Conservation (phyloP, 2,797 vertebrate species). For the Intellagama lesueurii region DNA sequence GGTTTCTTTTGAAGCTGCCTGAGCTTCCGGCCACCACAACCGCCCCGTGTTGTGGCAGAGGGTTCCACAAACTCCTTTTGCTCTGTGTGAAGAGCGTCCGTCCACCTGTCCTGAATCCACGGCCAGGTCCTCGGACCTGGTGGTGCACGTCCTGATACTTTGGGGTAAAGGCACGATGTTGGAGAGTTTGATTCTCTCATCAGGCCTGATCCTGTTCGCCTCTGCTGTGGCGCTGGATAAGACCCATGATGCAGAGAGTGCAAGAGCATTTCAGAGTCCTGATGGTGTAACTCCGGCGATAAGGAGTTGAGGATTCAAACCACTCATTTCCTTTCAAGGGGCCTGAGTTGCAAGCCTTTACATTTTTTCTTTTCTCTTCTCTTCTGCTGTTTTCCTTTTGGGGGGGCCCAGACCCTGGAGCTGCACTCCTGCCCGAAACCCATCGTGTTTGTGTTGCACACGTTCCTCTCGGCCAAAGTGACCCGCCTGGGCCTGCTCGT, state of each 20-base stretch:
- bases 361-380: rapidly evolving
- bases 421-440: conserved; percentile 96
- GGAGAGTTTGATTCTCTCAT: too few relatives aligned
- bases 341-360: not conserved
- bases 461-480: conserved; percentile 97
- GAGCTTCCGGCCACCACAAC: too few relatives aligned
- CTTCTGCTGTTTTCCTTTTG: conserved; percentile 20
- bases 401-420: conserved; percentile 86
- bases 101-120: not conserved
- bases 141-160: too few relatives aligned
- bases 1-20: too few relatives aligned
- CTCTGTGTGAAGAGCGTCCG: not conserved
- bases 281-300: too few relatives aligned
- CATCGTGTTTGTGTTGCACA: conserved; percentile 93
- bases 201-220: too few relatives aligned
- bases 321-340: rapidly evolving
- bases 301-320: too few relatives aligned
- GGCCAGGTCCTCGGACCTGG: too few relatives aligned
- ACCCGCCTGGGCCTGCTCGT: conserved; percentile 95
- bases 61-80: not conserved
- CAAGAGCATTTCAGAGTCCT: too few relatives aligned
- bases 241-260: not conserved
- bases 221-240: not conserved
- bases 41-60: too few relatives aligned
- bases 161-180: too few relatives aligned